A percentile compares a stretch with the other conserved stretches of the same genome.
Evolutionary conservation across 1,140 invertebrate species (phyloP).

Genomic region (Drosophila burlai): DNA sequence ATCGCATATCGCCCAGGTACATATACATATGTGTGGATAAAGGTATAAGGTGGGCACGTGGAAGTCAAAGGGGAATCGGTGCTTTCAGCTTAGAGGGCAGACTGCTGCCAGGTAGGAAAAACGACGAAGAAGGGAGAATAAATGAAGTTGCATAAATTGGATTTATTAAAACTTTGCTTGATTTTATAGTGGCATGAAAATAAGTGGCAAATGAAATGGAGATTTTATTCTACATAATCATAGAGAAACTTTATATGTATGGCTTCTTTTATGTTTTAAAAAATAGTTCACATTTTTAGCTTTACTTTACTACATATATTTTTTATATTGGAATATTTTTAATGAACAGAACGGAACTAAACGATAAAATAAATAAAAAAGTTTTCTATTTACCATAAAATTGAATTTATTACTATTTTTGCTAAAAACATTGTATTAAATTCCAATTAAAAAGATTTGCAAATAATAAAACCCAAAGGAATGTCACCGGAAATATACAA

Average conservation of each 20-base stretch:
- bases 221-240: not conserved
- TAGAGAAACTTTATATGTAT: not conserved
- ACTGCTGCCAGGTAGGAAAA: conserved; percentile 16
- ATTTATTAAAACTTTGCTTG: conserved; percentile 9
- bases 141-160: conserved; percentile 15
- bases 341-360: not conserved
- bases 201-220: not conserved
- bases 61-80: conserved; percentile 33
- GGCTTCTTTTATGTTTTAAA: not conserved
- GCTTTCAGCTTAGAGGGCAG: conserved; percentile 14
- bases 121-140: not conserved
- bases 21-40: not conserved
- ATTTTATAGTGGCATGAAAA: not conserved
- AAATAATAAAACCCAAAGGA: conserved; percentile 1
- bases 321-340: not conserved
- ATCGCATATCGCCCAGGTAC: conserved; percentile 26
- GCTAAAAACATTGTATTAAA: not conserved
- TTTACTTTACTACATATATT: not conserved
- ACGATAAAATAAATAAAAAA: not conserved
- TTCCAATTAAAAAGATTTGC: not conserved
- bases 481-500: not conserved
- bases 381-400: not conserved
- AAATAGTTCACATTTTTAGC: not conserved
- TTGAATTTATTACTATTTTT: not conserved
- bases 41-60: conserved; percentile 17